Evolutionary conservation across 2,797 vertebrate species (phyloP), one percentile per base, ranked within the genome.

Genomic region (Nothura maculosa): DNA sequence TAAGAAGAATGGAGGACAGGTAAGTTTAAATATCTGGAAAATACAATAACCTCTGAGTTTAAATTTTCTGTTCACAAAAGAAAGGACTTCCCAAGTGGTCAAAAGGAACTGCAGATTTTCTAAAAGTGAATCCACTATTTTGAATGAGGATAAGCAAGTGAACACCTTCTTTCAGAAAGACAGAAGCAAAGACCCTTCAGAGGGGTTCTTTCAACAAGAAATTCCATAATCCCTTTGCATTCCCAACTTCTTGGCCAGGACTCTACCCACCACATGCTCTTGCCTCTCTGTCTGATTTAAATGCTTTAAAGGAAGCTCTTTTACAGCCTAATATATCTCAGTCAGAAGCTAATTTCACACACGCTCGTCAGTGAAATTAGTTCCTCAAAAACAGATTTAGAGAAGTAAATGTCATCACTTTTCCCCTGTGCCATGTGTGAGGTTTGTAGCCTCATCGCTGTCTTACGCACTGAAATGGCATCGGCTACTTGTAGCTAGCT

Each of bases 281-380:
- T 77, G 55, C 9, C 34, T 91, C 43, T 95, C 91, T 91, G 42
- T 88, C 79, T 84, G 80, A 80, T 89, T 34, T 83, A 78, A 48
- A 48, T 48, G 67, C 93, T 81, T 64, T 47, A 96, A 96, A 91
- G 83, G 66, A 92, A 62, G 66, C 50, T 88, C 69, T 55, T 96
- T 94, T 79, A 88, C 55, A 91, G 70, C 27, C 90, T 85, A 89
- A 89, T 96, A 54, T 40, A 68, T 93, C 72, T 91, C 81, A 84
- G 70, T 88, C 91, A 91, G 91, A 91, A 91, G 63, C 68, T 94
- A 94, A 95, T 95, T 96, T 95, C 90, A 91, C 81, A 94, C 84
- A 90, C 0, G 1, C 80, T 92, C 82, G 88, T 92, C 94, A 97
- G 72, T 81, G 80, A 85, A 95, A 96, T 95, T 87, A 96, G 83